These are phyloP conservation scores for Druceiella hillmani DNA, from an alignment of 2,888 invertebrate species.

Conservation along the genomic window DNA sequence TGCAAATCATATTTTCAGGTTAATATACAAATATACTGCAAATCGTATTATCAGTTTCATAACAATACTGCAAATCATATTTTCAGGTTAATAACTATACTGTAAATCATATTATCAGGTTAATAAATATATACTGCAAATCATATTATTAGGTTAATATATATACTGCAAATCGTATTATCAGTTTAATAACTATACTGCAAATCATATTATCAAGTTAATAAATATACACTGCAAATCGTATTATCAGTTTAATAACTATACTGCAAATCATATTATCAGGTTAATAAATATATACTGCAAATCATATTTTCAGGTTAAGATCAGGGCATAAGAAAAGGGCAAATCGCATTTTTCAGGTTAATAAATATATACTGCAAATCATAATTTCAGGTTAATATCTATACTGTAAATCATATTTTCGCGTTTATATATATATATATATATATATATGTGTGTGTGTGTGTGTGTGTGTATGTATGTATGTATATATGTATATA, in stretches of 20 bases:
- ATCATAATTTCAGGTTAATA: background rate
- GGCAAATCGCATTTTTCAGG: background rate
- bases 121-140: too few species aligned
- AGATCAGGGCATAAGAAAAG: background rate
- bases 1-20: background rate
- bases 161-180: too few species aligned
- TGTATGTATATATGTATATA: conserved; percentile 12
- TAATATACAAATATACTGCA: too few species aligned
- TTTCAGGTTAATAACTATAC: too few species aligned
- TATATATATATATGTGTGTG: conserved; percentile 4
- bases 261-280: too few species aligned
- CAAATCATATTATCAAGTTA: background rate
- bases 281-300: too few species aligned
- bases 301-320: too few species aligned
- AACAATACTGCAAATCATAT: too few species aligned
- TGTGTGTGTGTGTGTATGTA: conserved; percentile 7
- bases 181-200: background rate
- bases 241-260: too few species aligned
- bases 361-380: conserved; percentile 6
- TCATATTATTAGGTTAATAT: too few species aligned
- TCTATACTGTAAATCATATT: background rate
- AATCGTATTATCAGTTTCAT: too few species aligned
- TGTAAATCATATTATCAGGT: too few species aligned
- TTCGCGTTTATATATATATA: conserved; percentile 4
- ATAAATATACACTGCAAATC: conserved; percentile 6